Evolutionary conservation across 1,140 invertebrate genomes (phyloP), one percentile per base, ranked within the genome.

Genomic region (Drosophila pseudoananassae): DNA sequence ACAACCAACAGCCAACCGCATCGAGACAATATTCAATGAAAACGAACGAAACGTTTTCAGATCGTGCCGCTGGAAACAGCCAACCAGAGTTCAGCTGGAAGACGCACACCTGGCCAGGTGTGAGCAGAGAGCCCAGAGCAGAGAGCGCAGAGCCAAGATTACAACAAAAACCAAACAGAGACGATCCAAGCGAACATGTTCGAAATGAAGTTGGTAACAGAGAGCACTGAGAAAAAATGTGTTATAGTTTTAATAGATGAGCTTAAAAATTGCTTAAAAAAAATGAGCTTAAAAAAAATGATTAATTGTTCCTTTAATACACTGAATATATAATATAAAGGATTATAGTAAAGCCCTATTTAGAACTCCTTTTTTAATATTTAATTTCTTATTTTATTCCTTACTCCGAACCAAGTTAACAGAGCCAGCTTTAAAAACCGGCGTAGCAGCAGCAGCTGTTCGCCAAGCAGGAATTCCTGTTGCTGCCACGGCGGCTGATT

Each of bases 11-110:
- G 78, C 82, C 82, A 87, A 78, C 82, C 81, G 71, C 83, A 82
- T 85, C 65, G 74, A 85, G 69, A 87, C 76, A 76, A 58, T 76
- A 74, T 87, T 88, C 82, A 87, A 87, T 87, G 82, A 87, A 85
- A 87, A 87, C 78, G 84, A 82, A 82, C 82, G 64, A 85, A 78
- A 76, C 73, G 59, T 61, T 65, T 31, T 20, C 40, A 74, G 78
- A 85, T 87, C 78, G 82, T 78, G 82, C 63, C 69, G 59, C 59
- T 40, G 54, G 59, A 56, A 85, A 75, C 82, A 87, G 78, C 82
- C 82, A 87, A 87, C 82, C 82, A 87, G 60, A 87, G 59, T 63
- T 66, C 65, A 87, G 82, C 82, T 51, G 12, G 8, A 31, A 50
- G 38, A 10, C 31, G 33, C 15, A 23, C 5, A 43, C 40, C n/a